Base-by-base conservation (phyloP, 2,888 invertebrate species). In the Meiosimyza decipiens region DNA sequence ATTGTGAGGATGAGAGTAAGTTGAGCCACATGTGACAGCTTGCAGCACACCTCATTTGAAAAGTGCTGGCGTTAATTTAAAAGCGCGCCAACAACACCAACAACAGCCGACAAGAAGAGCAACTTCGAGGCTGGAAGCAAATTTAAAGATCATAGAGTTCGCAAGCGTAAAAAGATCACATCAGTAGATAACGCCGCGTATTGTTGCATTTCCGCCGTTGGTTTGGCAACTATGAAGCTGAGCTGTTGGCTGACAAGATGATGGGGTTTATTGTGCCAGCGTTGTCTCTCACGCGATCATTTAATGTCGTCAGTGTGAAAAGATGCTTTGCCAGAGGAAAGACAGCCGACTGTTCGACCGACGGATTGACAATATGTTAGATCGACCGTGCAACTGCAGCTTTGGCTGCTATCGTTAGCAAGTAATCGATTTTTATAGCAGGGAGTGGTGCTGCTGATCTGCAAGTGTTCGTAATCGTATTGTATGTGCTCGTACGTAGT, bases 201-300 rank as follows among this genome's bases (percentile, higher is more conserved):
- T 13, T n/a, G 63, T 49, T 15, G 18, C 22, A 6, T 22, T 51
- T 15, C 50, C 6, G 50, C 49, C 13, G 64, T 7, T 49, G 9
- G 63, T 40, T 60, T 28, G 33, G 18, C n/a, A 28, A 7, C 54
- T 16, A 54, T n/a, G 6, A 5, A 12, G 54, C 13, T 16, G 54
- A 12, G 12, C 12, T 16, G n/a, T 54, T 22, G 49, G 13, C 59
- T 69, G 68, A 59, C 68, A 60, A 50, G 59, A 65, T 54, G 64
- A 65, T 71, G 71, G 64, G 65, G 71, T 71, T 71, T 65, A 73
- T 65, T 73, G 73, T 70, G 72, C 69, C 40, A 68, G 55, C 28
- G 49, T 73, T 60, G 73, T 73, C 70, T 50, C 73, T 70, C 73
- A 70, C 70, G 73, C 73, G 73, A 73, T 73, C 73, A 55, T 60